Conservation (phyloP, 2,113 vertebrate species). For the Calidris pygmaea region DNA sequence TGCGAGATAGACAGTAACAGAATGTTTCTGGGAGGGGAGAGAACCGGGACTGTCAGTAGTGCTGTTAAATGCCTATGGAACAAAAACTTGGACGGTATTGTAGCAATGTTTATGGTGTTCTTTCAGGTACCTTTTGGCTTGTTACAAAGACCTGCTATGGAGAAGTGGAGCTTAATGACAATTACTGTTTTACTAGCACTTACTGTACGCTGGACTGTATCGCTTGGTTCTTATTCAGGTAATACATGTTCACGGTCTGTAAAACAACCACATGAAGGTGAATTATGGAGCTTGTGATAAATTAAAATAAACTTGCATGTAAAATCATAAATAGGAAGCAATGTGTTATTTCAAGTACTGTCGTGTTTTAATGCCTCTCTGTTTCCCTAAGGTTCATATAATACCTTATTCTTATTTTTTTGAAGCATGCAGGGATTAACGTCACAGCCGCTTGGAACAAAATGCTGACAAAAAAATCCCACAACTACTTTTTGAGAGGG, state of each 20-base stretch:
- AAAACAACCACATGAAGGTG: neutral
- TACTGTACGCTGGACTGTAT: conserved; percentile 89
- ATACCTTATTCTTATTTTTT: neutral
- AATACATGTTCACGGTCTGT: neutral
- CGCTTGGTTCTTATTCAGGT: conserved; percentile 95
- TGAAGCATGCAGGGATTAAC: neutral
- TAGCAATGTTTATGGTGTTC: neutral
- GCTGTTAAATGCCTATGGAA: neutral
- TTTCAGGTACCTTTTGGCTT: neutral
- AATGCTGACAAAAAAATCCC: neutral
- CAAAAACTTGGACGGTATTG: neutral
- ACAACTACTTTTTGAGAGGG: too few relatives aligned
- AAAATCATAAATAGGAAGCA: neutral
- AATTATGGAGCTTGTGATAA: neutral
- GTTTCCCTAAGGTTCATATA: neutral
- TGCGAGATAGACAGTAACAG: neutral
- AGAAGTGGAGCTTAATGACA: conserved; percentile 81
- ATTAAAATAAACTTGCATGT: neutral
- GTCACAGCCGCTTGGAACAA: neutral
- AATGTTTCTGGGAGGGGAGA: neutral
- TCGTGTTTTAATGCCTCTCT: neutral
- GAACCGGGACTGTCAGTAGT: neutral
- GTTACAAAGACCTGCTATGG: conserved; percentile 74
- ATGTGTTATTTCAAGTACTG: neutral
- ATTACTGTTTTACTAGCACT: conserved; percentile 81